Conservation (phyloP, 1,140 invertebrate species). For the Venturia canescens region DNA sequence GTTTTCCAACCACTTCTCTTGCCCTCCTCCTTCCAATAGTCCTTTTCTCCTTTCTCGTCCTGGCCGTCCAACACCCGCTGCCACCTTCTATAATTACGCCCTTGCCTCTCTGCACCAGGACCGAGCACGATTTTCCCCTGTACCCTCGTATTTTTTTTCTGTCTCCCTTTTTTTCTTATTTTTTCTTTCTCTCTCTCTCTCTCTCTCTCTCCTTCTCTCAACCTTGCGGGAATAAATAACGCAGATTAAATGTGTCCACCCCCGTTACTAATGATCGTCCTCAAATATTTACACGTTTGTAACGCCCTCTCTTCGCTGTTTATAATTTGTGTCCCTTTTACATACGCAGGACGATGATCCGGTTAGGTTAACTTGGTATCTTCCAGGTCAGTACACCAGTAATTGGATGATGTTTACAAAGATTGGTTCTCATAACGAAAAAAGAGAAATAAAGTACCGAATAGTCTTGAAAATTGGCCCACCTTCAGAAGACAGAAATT, state of each 20-base stretch:
- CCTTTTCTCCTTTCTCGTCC: constrained; percentile 54
- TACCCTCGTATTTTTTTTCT: neutral
- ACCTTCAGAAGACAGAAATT: constrained; percentile 54
- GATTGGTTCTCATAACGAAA: neutral
- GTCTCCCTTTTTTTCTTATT: constrained; percentile 4
- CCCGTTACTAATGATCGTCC: constrained; percentile 45
- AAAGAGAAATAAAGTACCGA: neutral
- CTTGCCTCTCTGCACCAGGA: constrained; percentile 56
- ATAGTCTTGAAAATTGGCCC: constrained; percentile 38
- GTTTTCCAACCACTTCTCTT: constrained; percentile 46
- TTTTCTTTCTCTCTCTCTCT: constrained; percentile 8
- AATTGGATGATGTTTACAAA: too few species aligned
- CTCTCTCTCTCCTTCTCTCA: constrained; percentile 13
- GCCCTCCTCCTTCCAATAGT: constrained; percentile 46
- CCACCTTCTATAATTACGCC: constrained; percentile 72
- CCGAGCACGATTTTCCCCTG: constrained; percentile 38
- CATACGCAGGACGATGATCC: neutral
- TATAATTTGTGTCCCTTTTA: neutral
- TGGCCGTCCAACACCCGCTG: constrained; percentile 59
- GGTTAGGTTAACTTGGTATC: neutral
- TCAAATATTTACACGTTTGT: constrained; percentile 51
- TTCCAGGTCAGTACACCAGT: neutral
- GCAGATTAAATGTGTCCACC: constrained; percentile 73
- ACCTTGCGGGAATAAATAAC: constrained; percentile 74
- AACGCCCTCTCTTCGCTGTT: neutral